These are phyloP conservation scores for Dermatemys mawii DNA, from an alignment of 2,113 vertebrate species.

Conservation along the genomic window DNA sequence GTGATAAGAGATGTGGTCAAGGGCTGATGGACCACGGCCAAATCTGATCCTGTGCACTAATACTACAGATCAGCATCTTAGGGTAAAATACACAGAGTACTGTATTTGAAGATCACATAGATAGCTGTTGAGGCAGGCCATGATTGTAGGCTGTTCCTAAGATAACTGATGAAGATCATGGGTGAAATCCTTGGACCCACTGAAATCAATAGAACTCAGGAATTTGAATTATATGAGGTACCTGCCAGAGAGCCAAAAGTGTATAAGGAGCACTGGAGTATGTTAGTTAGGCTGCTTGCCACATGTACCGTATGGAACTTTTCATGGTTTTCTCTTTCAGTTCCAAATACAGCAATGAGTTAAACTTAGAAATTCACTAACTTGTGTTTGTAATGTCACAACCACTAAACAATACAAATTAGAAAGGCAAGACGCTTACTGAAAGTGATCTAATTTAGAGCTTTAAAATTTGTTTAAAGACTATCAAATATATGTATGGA, in stretches of 20 bases:
- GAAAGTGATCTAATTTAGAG: not conserved
- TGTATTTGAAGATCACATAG: not conserved
- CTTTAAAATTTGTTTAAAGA: not conserved
- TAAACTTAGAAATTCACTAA: not conserved
- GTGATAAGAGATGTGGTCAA: not conserved
- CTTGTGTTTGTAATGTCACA: not conserved
- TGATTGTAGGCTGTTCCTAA: not conserved
- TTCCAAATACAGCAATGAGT: not conserved
- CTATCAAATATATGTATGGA: not conserved
- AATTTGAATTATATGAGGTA: not conserved
- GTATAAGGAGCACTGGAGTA: fast-evolving
- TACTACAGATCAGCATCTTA: not conserved
- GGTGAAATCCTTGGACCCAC: not conserved
- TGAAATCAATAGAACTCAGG: not conserved
- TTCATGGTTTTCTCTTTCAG: not conserved
- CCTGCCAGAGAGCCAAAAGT: not conserved
- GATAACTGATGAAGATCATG: not conserved
- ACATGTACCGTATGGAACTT: not conserved
- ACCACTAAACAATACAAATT: not conserved
- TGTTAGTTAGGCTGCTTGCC: not conserved
- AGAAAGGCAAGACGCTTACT: not conserved
- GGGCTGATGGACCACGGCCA: not conserved
- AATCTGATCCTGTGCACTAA: conserved; percentile 8
- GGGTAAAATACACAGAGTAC: not conserved
- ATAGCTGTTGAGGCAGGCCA: not conserved